These are phyloP conservation scores for Eupeodes latifasciatus DNA, from an alignment of 2,888 invertebrate genomes.

Conservation along the genomic window DNA sequence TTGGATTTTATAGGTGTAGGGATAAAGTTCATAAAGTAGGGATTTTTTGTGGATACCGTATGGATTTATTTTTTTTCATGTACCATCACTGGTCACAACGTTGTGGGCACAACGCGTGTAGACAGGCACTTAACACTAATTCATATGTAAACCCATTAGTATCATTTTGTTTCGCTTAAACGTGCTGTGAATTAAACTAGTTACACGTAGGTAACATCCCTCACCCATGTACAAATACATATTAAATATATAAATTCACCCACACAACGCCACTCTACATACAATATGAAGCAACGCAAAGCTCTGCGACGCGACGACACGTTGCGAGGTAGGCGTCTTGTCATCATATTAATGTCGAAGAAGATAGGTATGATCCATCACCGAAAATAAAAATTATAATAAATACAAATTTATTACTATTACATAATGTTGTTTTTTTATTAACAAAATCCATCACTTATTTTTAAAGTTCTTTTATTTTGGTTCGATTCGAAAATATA, in stretches of 20 bases:
- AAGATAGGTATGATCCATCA: neutral
- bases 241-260: constrained; percentile 49
- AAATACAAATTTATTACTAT: constrained; percentile 47
- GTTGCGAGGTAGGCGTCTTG: neutral
- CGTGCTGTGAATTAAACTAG: constrained; percentile 70
- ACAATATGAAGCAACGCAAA: no score
- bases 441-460: constrained; percentile 28
- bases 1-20: no score
- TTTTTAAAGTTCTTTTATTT: neutral
- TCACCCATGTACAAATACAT: neutral
- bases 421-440: constrained; percentile 6
- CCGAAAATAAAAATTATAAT: constrained; percentile 6
- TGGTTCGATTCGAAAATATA: neutral
- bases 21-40: no score
- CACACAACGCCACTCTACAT: constrained; percentile 17
- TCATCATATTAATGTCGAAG: neutral
- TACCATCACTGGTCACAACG: no score
- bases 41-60: no score
- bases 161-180: constrained; percentile 72
- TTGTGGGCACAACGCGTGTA: no score
- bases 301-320: neutral
- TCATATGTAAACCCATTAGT: constrained; percentile 74
- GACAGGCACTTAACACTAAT: constrained; percentile 71
- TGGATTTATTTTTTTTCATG: no score
- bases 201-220: constrained; percentile 21